Evolutionary conservation across 2,888 invertebrate species (phyloP).

Genomic region (Heliconius charithonia): DNA sequence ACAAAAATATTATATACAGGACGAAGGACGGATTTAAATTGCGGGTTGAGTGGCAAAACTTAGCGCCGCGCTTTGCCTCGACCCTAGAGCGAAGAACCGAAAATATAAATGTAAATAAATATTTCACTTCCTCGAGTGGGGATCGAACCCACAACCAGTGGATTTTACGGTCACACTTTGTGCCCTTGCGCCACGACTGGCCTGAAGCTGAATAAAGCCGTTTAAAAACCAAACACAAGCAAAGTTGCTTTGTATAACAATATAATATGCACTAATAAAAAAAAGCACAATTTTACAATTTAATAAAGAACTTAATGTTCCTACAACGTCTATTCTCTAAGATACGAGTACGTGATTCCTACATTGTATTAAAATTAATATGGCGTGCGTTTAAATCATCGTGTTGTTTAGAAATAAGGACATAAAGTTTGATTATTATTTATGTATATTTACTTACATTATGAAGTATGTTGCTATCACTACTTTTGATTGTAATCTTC

Average conservation of each 20-base stretch:
- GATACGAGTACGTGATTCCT: constrained; percentile 16
- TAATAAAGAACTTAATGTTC: constrained; percentile 27
- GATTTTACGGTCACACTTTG: too few relatives aligned
- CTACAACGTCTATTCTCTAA: constrained; percentile 23
- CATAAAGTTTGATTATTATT: constrained; percentile 6
- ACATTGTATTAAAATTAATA: constrained; percentile 34
- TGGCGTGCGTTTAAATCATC: constrained; percentile 26
- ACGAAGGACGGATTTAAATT: too few relatives aligned
- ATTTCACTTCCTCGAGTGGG: too few relatives aligned
- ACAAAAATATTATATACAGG: too few relatives aligned
- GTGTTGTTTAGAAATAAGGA: constrained; percentile 32
- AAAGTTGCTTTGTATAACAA: background rate
- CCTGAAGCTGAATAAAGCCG: too few relatives aligned
- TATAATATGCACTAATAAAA: background rate
- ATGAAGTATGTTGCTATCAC: background rate
- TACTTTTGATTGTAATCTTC: background rate
- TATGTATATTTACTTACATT: background rate
- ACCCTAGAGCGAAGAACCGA: too few relatives aligned
- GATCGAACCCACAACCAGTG: too few relatives aligned
- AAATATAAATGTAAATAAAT: too few relatives aligned
- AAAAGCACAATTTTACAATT: constrained; percentile 4
- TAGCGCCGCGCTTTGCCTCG: too few relatives aligned
- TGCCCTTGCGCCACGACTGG: too few relatives aligned
- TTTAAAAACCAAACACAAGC: too few relatives aligned
- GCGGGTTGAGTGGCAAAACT: too few relatives aligned